These are phyloP conservation scores for Telenomus remus DNA, from an alignment of 1,140 invertebrate genomes.

Conservation along the genomic window DNA sequence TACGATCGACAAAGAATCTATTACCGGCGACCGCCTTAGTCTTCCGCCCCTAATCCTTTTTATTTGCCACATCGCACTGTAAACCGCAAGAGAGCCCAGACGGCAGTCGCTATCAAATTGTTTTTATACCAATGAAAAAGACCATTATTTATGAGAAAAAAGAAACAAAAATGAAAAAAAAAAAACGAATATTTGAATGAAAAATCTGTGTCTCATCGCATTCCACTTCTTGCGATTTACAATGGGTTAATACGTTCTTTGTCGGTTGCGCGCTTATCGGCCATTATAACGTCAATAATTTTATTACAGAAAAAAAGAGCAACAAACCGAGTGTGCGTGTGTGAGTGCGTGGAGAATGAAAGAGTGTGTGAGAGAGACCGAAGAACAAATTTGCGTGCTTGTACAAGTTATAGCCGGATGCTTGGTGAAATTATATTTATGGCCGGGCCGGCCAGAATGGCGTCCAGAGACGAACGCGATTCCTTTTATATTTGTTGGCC, in stretches of 20 bases:
- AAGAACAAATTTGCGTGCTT: constrained; percentile 49
- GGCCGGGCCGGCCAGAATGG: constrained; percentile 34
- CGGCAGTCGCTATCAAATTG: constrained; percentile 9
- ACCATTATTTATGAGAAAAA: no score
- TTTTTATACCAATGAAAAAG: no score
- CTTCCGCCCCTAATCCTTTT: constrained; percentile 34
- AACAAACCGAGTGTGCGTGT: constrained; percentile 2
- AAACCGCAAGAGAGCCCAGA: constrained; percentile 53
- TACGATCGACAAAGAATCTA: constrained; percentile 52
- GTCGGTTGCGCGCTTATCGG: constrained; percentile 56
- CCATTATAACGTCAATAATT: constrained; percentile 53
- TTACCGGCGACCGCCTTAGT: constrained; percentile 42
- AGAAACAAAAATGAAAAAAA: no score
- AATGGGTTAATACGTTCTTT: constrained; percentile 61
- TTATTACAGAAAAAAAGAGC: constrained; percentile 32
- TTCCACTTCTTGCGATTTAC: constrained; percentile 55
- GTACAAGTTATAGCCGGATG: constrained; percentile 44
- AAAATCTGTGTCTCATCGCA: constrained; percentile 45
- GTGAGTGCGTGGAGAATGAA: constrained; percentile 1
- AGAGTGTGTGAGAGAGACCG: constrained; percentile 17
- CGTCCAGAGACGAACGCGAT: constrained; percentile 32
- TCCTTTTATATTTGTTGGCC: not conserved
- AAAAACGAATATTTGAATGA: no score
- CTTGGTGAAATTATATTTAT: constrained; percentile 54
- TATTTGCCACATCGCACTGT: constrained; percentile 44